Evolutionary conservation across 2,113 vertebrate species (phyloP), one percentile per base, ranked within the genome.

Genomic region (Rhinolophus sinicus): DNA sequence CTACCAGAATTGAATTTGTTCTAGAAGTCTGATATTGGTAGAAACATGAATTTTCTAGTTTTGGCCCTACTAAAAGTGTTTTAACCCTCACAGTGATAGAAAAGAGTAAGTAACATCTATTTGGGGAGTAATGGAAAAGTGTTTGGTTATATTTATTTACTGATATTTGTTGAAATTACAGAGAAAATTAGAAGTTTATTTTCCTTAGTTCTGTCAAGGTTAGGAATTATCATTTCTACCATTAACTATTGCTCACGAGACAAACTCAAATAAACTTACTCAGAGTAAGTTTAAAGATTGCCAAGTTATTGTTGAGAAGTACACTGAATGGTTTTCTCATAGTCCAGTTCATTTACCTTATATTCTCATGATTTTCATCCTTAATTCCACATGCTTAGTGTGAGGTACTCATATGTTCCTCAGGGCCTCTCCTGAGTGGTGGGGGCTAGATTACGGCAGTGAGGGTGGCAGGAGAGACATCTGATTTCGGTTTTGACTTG

Each of bases 101-200:
- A 83, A 78, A 75, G 62, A 40, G 5, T 24, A 88, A 52, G 11
- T 73, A 12, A 40, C 22, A 75, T 90, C 62, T 52, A 70, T 56
- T 58, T 76, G 44, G 75, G n/a, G 77, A 92, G 26, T 56, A 83
- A 84, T 26, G 13, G 62, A 50, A 4, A 94, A 56, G 28, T 44
- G 64, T 96, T 95, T 93, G 75, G 50, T 90, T 88, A 58, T 91
- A 78, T 72, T 88, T 76, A 77, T 67, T 67, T 90, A 28, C 33
- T 80, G 70, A 94, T 76, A 78, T 93, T n/a, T 88, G 8, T 50
- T 75, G 47, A 92, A 96, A 78, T 58, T 44, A 81, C 11, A 47
- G 19, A 84, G 24, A 65, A 56, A 35, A 54, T 69, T 50, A 65
- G 62, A 88, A 56, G 30, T 88, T 64, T n/a, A 35, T 56, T 76